Evolutionary conservation across 2,113 vertebrate genomes (phyloP).

Genomic region (Solea senegalensis): DNA sequence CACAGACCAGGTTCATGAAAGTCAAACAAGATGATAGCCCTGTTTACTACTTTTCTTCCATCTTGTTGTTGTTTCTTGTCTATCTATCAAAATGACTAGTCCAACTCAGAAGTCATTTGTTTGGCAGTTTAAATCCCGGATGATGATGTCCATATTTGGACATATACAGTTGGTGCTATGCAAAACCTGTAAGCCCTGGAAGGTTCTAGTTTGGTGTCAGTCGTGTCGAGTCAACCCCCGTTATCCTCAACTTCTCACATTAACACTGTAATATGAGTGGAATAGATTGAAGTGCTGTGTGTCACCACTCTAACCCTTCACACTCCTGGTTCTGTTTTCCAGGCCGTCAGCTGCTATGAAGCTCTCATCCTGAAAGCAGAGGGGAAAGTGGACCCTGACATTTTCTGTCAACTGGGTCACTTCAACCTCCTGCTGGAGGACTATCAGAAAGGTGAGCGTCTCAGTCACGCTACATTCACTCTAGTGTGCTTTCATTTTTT

Average conservation of each 20-base stretch:
- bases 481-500: too few relatives aligned
- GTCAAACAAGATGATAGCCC: too few relatives aligned
- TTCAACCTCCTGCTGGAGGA: conserved; percentile 99
- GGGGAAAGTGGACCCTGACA: conserved; percentile 97
- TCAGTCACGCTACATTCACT: too few relatives aligned
- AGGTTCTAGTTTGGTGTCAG: too few relatives aligned
- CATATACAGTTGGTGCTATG: conserved; percentile 24
- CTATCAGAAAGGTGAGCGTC: conserved; percentile 93
- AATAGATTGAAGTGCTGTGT: background rate
- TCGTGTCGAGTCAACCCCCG: too few relatives aligned
- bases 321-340: conserved; percentile 25
- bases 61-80: too few relatives aligned
- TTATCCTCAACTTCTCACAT: too few relatives aligned
- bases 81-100: too few relatives aligned
- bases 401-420: conserved; percentile 99
- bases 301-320: background rate
- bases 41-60: too few relatives aligned
- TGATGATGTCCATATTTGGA: conserved; percentile 38
- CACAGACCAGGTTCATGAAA: too few relatives aligned
- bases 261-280: too few relatives aligned
- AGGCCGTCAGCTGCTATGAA: conserved; percentile 97
- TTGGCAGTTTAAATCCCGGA: conserved; percentile 43
- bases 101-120: conserved; percentile 31
- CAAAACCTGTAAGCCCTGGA: conserved; percentile 24
- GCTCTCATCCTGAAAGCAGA: conserved; percentile 97